Base-by-base conservation (phyloP, 2,113 vertebrate species). In the Abramis brama region DNA sequence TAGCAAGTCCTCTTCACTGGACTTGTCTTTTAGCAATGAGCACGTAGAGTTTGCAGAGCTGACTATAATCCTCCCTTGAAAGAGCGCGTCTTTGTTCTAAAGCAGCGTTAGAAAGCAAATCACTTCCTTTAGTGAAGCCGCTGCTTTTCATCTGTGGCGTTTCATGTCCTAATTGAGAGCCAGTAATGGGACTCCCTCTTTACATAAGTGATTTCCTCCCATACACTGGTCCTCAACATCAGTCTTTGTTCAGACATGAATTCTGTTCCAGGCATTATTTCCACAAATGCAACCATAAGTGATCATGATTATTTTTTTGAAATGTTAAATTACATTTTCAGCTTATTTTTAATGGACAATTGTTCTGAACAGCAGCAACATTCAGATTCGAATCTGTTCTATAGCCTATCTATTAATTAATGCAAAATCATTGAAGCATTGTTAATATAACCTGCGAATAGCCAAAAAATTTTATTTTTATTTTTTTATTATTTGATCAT, bases 1-100 rank as follows among this genome's bases (percentile, higher is more conserved):
- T 94, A 94, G 94, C 93, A 93, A 91, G 93, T 90, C 88, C 87
- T 73, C 78, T 80, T 88, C 80, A 91, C 86, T 90, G 87, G 89
- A 83, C 89, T 88, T 92, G 89, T 62, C 62, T 90, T 92, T 93
- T 91, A 92, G 92, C 91, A 94, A 93, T 92, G 92, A 94, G 91
- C 83, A 84, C 10, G 90, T 13, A 50, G 55, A 91, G 94, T 95
- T 96, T 95, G 91, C 94, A 92, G 94, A 95, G 94, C 94, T 93
- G 94, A 88, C 76, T 88, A 87, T 95, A 95, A 95, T 94, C 94
- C 91, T 60, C 17, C 0, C 89, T 93, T 95, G 90, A 94, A 95
- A 95, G 93, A 90, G 88, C 86, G 66, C 64, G 5, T 89, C 86
- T 89, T 92, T 92, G 91, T 91, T 85, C 39, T 84, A 79, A 50